Evolutionary conservation across 1,140 invertebrate species (phyloP), one percentile per base, ranked within the genome.

Genomic region (Venturia canescens): DNA sequence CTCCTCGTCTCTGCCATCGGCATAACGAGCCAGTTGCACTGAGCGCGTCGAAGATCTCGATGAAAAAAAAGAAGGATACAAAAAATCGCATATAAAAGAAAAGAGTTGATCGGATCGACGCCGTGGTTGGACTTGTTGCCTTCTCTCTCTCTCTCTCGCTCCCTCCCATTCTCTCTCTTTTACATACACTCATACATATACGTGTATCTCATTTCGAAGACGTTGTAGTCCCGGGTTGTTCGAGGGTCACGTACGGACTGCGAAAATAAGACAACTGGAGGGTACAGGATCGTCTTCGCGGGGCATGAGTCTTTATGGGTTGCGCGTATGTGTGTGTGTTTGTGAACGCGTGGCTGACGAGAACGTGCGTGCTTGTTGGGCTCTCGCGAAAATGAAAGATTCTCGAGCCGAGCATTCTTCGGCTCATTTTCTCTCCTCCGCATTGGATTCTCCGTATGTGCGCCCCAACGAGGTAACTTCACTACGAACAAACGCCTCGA

Each of bases 241-340:
- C 81, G 67, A 80, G 81, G 78, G 81, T 83, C 82, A 80, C 79
- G 79, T 80, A 80, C 57, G 23, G 75, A 77, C 53, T 77, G 67
- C 81, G 77, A 78, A 66, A 79, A 79, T 63, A 82, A 79, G 77
- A 63, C 21, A 74, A 70, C 44, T 27, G 50, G 69, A 50, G 71
- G 57, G 71, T 34, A 34, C 29, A 69, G 66, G 66, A 31, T 69
- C 66, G 9, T 69, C 57, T 29, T 31, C 27, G 29, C 23, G 60
- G 74, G 26, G 76, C 23, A 50, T 53, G 66, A 81, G 53, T 9
- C 11, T 44, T 44, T 44, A 44, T 44, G 13, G 7, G 38, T 9
- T 44, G 63, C 1, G 27, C 1, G 79, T n/a, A 27, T 60, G 71
- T 44, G 69, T 69, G 50, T 23, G 57, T 48, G 71, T 80, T 50